Percentiles rank a stretch among this genome's conserved stretches.
phyloP scores from a whole-genome alignment of 1,140 invertebrate genomes.

The Babylonia areolata region DNA sequence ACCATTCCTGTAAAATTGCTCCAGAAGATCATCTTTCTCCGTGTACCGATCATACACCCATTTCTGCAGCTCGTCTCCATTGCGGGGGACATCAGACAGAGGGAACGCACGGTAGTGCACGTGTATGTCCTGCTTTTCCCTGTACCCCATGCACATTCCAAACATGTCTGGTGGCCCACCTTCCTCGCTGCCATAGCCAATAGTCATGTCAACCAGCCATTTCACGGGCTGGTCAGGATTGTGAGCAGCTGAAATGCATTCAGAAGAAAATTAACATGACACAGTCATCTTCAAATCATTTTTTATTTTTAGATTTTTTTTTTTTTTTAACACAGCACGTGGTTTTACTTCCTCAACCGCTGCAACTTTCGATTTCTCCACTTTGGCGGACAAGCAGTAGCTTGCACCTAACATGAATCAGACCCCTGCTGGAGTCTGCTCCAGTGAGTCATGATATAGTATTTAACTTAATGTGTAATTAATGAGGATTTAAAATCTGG shows the following conservation, averaged over 20 bases:
- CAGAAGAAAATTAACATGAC: too few relatives aligned
- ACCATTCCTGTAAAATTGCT: slow-evolving; percentile 83
- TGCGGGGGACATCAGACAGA: slow-evolving; percentile 64
- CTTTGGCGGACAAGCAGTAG: too few relatives aligned
- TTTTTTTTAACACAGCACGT: too few relatives aligned
- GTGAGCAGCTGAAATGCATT: slow-evolving; percentile 26
- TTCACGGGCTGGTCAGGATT: slow-evolving; percentile 79
- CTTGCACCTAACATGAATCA: too few relatives aligned
- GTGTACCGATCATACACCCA: slow-evolving; percentile 75
- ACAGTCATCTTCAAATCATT: too few relatives aligned
- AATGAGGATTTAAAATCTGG: too few relatives aligned
- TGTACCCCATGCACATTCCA: slow-evolving; percentile 56
- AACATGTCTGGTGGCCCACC: slow-evolving; percentile 77
- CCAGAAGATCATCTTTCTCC: slow-evolving; percentile 75
- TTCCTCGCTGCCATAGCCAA: slow-evolving; percentile 87
- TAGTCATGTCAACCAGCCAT: slow-evolving; percentile 93
- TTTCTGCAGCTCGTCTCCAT: slow-evolving; percentile 67
- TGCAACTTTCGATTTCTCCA: too few relatives aligned
- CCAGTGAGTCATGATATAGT: too few relatives aligned
- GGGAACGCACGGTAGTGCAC: slow-evolving; percentile 63
- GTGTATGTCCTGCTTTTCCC: slow-evolving; percentile 48
- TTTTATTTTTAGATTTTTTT: too few relatives aligned
- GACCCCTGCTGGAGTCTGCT: too few relatives aligned
- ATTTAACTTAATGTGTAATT: too few relatives aligned
- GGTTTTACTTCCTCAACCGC: too few relatives aligned